Evolutionary conservation across 2,797 vertebrate genomes (phyloP), one percentile per base, ranked within the genome.

Genomic region (Phrynocephalus forsythii): DNA sequence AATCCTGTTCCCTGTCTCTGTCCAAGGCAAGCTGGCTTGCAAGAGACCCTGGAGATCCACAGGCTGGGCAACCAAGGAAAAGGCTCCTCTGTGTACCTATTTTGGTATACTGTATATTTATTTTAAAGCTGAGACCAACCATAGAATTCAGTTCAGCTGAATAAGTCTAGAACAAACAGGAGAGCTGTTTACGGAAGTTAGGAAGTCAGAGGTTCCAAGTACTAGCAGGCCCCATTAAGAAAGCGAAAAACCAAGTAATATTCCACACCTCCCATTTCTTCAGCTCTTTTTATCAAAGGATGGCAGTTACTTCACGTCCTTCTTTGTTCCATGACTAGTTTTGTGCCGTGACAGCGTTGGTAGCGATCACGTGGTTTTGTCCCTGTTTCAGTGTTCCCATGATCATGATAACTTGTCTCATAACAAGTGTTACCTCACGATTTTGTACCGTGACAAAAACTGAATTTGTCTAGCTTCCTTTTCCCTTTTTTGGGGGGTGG

Each of bases 101-200:
- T 84, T 77, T 67, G 72, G 82, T 77, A 81, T 69, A 52, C 28
- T n/a, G 15, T 72, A 22, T 86, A 89, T 85, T 85, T 88, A 82
- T 85, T 85, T 88, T 82, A 44, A 82, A 85, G 33, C 22, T n/a
- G 83, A 76, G 60, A 56, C 56, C 6, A 5, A 68, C 60, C 30
- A 0, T 77, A 81, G 30, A 85, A 85, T 83, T 69, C 15, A 81
- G 82, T 83, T 69, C 15, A 9, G 15, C 63, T 24, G 66, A 77
- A 85, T 11, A 22, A 20, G 18, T 79, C 73, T 82, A 88, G 48
- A 18, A 63, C 48, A 87, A 84, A 90, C 52, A 82, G 3, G 63
- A 33, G 38, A 44, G 67, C 44, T 44, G 67, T 82, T 83, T 79
- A 88, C 67, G 20, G 48, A 78, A 72, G 13, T 71, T 77, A 83